Percentiles rank a stretch among this genome's conserved stretches.
phyloP scores from a whole-genome alignment of 2,888 invertebrate genomes.

The Zygothrica quintamaculata region DNA sequence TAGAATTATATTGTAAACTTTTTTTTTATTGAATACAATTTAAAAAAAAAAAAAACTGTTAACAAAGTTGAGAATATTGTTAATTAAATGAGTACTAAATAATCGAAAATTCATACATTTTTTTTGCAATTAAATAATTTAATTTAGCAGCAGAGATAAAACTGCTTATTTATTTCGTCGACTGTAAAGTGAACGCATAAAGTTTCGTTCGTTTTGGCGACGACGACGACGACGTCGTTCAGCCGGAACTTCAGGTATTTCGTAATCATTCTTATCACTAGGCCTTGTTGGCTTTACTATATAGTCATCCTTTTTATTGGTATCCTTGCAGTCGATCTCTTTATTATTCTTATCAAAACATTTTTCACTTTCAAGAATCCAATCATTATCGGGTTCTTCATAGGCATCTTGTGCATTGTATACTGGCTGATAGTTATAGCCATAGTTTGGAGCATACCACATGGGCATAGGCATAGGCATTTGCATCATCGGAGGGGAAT shows the following conservation, averaged over 20 bases:
- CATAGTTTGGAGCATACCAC: slow-evolving; percentile 30
- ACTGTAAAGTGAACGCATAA: slow-evolving; percentile 73
- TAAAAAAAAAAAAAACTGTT: no score
- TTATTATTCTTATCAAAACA: slow-evolving; percentile 58
- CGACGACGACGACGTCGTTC: slow-evolving; percentile 53
- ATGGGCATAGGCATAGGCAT: slow-evolving; percentile 28
- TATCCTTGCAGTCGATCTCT: slow-evolving; percentile 47
- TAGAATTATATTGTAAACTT: no score
- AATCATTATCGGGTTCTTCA: slow-evolving; percentile 19
- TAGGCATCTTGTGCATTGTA: background rate
- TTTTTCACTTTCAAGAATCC: slow-evolving; percentile 52
- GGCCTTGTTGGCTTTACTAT: background rate
- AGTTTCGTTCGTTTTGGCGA: slow-evolving; percentile 44
- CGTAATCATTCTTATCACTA: slow-evolving; percentile 26
- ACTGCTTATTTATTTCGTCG: slow-evolving; percentile 40
- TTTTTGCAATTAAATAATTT: no score
- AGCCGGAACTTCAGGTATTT: slow-evolving; percentile 36
- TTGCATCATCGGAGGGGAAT: slow-evolving; percentile 37
- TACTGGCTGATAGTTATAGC: slow-evolving; percentile 11
- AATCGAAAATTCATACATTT: no score
- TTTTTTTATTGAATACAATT: no score
- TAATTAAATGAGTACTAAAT: no score
- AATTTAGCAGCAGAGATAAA: no score
- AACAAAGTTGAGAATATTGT: no score
- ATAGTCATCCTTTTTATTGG: slow-evolving; percentile 2